Conservation (phyloP, 2,888 invertebrate genomes). For the Helobdella robusta region DNA sequence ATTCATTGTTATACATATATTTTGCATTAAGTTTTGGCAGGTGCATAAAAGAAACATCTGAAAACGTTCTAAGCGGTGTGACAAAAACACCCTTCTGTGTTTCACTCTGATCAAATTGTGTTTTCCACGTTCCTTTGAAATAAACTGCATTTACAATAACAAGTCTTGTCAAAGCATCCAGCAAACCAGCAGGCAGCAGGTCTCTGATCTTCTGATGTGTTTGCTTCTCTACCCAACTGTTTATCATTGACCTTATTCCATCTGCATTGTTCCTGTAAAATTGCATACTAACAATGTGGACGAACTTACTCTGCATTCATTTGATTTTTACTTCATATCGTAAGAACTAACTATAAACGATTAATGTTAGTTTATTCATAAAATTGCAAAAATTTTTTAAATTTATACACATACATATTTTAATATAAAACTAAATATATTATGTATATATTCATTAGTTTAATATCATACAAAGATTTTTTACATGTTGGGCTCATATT, state of each 20-base stretch:
- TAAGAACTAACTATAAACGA: no score
- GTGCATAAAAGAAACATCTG: constrained; percentile 12
- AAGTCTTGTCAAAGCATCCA: constrained; percentile 39
- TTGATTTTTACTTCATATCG: no score
- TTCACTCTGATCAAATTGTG: constrained; percentile 54
- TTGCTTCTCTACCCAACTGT: constrained; percentile 66
- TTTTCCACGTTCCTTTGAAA: constrained; percentile 44
- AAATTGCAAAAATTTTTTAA: no score
- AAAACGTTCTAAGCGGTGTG: background rate
- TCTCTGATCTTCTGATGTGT: constrained; percentile 72
- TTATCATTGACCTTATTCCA: constrained; percentile 54
- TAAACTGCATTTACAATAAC: constrained; percentile 50
- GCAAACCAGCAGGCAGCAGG: constrained; percentile 56
- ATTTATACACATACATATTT: no score
- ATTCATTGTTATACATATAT: constrained; percentile 1
- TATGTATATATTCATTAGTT: no score
- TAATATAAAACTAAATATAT: no score
- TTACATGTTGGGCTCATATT: no score
- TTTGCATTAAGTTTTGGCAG: background rate
- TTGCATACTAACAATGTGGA: no score
- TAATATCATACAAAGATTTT: no score
- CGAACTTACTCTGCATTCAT: no score
- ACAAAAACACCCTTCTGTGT: constrained; percentile 52
- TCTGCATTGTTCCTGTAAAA: background rate
- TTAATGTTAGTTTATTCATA: no score